Percentiles rank a stretch among this genome's conserved stretches.
phyloP scores from a whole-genome alignment of 2,888 invertebrate genomes.

The Tupiocoris notatus region DNA sequence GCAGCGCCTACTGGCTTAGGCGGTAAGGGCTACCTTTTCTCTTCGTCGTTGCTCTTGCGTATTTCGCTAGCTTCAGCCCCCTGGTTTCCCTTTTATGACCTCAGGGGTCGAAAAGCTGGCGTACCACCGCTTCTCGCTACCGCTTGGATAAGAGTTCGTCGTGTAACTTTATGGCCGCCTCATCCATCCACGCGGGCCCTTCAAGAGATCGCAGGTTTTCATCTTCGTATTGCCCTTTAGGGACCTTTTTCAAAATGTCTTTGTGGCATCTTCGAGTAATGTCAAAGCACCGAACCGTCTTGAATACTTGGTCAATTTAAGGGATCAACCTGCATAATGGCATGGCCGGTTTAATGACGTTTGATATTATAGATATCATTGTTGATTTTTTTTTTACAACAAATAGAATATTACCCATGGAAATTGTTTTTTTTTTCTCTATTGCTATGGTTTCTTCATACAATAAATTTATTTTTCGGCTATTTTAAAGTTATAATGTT shows the following conservation, averaged over 20 bases:
- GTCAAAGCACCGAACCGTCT: no score
- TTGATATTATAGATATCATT: no score
- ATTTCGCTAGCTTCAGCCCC: conserved; percentile 7
- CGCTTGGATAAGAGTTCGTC: conserved; percentile 11
- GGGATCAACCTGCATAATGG: no score
- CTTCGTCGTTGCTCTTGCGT: not conserved
- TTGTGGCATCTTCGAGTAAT: conserved; percentile 32
- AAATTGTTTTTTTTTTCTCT: no score
- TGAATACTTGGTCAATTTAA: no score
- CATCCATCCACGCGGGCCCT: not conserved
- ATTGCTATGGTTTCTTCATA: no score
- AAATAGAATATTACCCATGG: no score
- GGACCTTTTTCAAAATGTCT: conserved; percentile 37
- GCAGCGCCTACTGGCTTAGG: not conserved
- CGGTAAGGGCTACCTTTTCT: not conserved
- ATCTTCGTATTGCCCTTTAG: conserved; percentile 35
- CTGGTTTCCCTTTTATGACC: no score
- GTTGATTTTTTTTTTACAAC: no score
- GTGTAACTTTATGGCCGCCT: conserved; percentile 11
- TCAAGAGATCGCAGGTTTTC: conserved; percentile 21
- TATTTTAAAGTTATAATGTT: no score
- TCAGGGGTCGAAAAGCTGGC: not conserved
- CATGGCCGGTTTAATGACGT: no score
- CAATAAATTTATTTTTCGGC: no score
- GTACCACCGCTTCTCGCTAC: not conserved